Percentiles rank a stretch among this genome's conserved stretches.
These are phyloP conservation scores for Sphaerophoria rueppellii DNA, from an alignment of 2,888 invertebrate genomes.

Conservation along the genomic window DNA sequence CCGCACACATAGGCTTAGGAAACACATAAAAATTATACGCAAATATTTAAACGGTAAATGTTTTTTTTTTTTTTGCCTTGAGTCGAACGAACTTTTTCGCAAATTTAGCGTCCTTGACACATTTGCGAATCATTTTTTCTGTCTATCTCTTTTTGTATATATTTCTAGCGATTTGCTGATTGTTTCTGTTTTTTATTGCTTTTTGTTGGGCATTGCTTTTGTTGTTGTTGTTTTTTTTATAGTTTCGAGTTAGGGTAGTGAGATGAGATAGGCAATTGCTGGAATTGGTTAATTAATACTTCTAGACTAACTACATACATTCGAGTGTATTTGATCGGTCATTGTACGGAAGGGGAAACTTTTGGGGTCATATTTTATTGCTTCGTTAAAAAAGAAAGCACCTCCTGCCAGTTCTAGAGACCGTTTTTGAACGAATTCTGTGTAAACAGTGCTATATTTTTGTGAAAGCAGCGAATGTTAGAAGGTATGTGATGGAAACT, in stretches of 20 bases:
- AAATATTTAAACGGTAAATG: not conserved
- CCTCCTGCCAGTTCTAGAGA: too few species aligned
- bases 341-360: too few species aligned
- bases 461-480: too few species aligned
- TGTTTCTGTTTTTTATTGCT: not conserved
- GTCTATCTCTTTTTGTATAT: not conserved
- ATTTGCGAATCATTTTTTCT: not conserved
- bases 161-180: not conserved
- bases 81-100: not conserved
- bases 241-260: not conserved
- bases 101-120: not conserved
- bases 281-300: not conserved
- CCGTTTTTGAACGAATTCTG: too few species aligned
- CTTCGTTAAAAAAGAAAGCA: too few species aligned
- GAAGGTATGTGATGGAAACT: too few species aligned
- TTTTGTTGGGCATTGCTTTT: not conserved
- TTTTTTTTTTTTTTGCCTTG: not conserved
- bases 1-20: not conserved
- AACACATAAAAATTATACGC: not conserved
- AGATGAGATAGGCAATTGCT: not conserved
- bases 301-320: too few species aligned
- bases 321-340: too few species aligned
- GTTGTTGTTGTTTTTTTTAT: not conserved
- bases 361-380: too few species aligned
- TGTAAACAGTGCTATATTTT: too few species aligned